Conservation (phyloP, 2,113 vertebrate genomes). For the Platichthys stellatus region DNA sequence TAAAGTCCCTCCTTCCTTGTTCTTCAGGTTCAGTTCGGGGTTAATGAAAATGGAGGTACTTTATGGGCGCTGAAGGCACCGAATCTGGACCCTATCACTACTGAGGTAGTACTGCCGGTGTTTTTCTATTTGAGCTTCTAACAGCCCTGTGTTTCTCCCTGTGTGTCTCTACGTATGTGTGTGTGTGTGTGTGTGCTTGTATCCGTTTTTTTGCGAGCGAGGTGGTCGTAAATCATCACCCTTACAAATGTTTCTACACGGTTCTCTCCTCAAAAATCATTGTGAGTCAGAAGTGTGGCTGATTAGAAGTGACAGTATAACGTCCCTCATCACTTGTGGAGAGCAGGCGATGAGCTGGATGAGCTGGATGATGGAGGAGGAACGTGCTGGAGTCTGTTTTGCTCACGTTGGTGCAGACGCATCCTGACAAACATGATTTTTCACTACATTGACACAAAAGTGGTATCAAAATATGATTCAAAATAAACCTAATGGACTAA, state of each 20-base stretch:
- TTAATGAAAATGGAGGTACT: slow-evolving; percentile 68
- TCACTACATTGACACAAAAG: neutral
- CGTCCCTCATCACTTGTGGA: slow-evolving; percentile 30
- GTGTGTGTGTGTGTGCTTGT: neutral
- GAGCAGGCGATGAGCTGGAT: slow-evolving; percentile 9
- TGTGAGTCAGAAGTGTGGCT: slow-evolving; percentile 24
- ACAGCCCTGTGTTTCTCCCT: neutral
- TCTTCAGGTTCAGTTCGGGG: slow-evolving; percentile 64
- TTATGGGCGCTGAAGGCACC: slow-evolving; percentile 54
- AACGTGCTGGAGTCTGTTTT: slow-evolving; percentile 4
- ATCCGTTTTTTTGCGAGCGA: neutral
- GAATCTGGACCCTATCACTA: slow-evolving; percentile 45
- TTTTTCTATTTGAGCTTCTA: slow-evolving; percentile 42
- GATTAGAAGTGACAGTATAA: slow-evolving; percentile 47
- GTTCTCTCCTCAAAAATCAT: slow-evolving; percentile 32
- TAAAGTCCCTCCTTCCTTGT: slow-evolving; percentile 39
- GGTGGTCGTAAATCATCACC: slow-evolving; percentile 39
- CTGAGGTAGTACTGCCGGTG: neutral
- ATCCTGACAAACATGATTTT: neutral
- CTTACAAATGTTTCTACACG: slow-evolving; percentile 45
- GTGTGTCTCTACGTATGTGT: neutral
- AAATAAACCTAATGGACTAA: neutral
- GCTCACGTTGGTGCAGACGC: slow-evolving; percentile 10
- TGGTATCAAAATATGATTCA: neutral
- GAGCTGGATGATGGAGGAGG: slow-evolving; percentile 6